phyloP scores from a whole-genome alignment of 2,888 invertebrate species.

The Meiosimyza decipiens region DNA sequence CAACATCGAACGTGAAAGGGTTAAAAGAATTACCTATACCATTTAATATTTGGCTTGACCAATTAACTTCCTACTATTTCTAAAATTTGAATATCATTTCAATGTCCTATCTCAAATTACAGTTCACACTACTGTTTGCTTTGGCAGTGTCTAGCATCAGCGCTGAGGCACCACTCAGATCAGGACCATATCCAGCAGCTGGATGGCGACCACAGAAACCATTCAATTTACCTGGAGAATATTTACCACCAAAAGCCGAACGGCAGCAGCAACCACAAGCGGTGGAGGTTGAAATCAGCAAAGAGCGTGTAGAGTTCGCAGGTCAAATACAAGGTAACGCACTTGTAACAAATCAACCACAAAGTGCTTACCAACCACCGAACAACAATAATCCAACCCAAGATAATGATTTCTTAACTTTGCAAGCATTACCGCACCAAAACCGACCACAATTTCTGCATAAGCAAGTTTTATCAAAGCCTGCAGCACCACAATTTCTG shows the following conservation, averaged over 20 bases:
- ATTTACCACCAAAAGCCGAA: constrained; percentile 46
- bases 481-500: constrained; percentile 37
- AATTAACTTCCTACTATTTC: no score
- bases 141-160: constrained; percentile 39
- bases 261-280: constrained; percentile 38
- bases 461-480: constrained; percentile 26
- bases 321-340: constrained; percentile 49
- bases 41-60: no score
- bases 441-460: constrained; percentile 32
- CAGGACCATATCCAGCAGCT: constrained; percentile 62
- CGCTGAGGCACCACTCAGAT: constrained; percentile 50
- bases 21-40: no score
- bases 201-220: constrained; percentile 65
- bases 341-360: constrained; percentile 44
- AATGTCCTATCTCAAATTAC: constrained; percentile 15
- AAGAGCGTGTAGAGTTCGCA: constrained; percentile 57
- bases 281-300: constrained; percentile 53
- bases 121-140: constrained; percentile 47
- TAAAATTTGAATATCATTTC: no score
- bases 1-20: no score
- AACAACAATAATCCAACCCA: constrained; percentile 17
- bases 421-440: constrained; percentile 41
- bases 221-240: constrained; percentile 62
- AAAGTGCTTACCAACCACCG: constrained; percentile 54
- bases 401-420: constrained; percentile 35